phyloP scores from a whole-genome alignment of 2,797 vertebrate species.

The Dryobates pubescens region DNA sequence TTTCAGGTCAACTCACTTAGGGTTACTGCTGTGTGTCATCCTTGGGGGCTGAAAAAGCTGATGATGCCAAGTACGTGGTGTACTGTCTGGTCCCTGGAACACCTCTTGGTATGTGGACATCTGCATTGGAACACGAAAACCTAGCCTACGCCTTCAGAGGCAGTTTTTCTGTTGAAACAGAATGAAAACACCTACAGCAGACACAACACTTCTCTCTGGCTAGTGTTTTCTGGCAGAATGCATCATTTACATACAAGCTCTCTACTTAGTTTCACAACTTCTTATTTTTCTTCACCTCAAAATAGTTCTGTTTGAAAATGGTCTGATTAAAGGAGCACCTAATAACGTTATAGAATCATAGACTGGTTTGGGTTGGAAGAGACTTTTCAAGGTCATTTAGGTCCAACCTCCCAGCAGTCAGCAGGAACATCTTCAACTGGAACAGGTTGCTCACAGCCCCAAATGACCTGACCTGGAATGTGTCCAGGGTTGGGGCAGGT shows the following conservation, averaged over 20 bases:
- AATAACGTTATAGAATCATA: not conserved
- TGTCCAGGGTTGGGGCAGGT: no score
- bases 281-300: not conserved
- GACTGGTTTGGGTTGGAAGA: no score
- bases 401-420: no score
- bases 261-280: not conserved
- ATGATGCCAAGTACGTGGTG: not conserved
- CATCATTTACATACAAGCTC: not conserved
- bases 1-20: not conserved
- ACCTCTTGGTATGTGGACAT: not conserved
- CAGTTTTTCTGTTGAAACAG: conserved; percentile 28
- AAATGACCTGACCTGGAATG: no score
- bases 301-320: not conserved
- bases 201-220: not conserved
- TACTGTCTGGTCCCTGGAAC: not conserved
- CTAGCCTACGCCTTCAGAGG: not conserved
- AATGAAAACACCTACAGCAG: conserved; percentile 2
- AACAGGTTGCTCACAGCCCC: no score
- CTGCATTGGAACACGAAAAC: not conserved
- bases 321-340: not conserved
- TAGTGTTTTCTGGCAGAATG: not conserved
- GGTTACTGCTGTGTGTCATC: not conserved
- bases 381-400: no score
- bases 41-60: not conserved
- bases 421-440: no score